These are phyloP conservation scores for Acropternis orthonyx DNA, from an alignment of 2,797 vertebrate species.

Conservation along the genomic window DNA sequence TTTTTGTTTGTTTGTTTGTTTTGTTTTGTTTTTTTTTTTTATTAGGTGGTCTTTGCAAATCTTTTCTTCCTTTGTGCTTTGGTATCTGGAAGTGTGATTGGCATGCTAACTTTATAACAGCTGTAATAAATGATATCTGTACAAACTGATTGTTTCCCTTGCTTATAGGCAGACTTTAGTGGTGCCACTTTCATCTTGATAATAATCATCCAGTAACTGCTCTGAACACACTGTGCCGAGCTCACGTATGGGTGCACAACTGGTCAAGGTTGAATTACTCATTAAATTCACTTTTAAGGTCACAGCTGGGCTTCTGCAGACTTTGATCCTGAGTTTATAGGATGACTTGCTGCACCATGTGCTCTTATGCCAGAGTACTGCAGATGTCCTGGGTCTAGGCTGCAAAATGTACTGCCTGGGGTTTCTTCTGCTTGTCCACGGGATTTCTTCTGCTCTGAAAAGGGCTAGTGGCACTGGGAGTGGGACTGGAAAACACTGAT, in stretches of 20 bases:
- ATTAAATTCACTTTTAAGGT: conserved; percentile 15
- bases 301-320: not conserved
- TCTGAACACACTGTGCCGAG: not conserved
- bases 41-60: not conserved
- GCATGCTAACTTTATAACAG: not conserved
- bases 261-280: not conserved
- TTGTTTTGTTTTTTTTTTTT: not conserved
- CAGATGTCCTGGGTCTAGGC: not conserved
- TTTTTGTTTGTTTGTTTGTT: too few relatives aligned
- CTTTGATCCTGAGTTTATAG: not conserved
- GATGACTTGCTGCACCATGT: not conserved
- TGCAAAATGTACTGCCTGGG: not conserved
- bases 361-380: not conserved
- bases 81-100: not conserved
- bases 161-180: not conserved
- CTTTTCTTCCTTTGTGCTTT: not conserved
- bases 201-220: not conserved
- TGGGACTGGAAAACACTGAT: not conserved
- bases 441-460: not conserved
- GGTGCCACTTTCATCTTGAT: not conserved
- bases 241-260: not conserved
- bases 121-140: not conserved
- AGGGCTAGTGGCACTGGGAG: not conserved
- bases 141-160: not conserved
- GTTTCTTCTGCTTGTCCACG: not conserved